Evolutionary conservation across 2,113 vertebrate species (phyloP), one percentile per base, ranked within the genome.

Genomic region (Holacanthus passer): DNA sequence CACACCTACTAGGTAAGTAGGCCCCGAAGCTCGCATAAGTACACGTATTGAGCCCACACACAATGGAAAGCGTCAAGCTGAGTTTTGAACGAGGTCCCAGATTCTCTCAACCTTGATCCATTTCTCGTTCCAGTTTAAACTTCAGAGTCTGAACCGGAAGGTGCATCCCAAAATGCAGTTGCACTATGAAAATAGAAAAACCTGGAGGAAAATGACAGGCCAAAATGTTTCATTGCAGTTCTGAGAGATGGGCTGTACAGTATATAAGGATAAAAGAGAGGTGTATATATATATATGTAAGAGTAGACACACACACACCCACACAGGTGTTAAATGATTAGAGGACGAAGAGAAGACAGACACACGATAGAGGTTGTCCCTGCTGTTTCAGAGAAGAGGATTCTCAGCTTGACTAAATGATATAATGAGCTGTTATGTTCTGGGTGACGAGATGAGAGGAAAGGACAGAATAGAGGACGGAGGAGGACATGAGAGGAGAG

Each of bases 351-450:
- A 92, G 73, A 85, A 91, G 91, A 81, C 87, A 77, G 82, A 88
- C 81, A 70, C 91, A 84, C 73, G 35, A 77, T 75, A 50, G 85
- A 88, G 85, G 87, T 83, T 91, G 90, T 92, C 84, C 91, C 90
- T 80, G 90, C 87, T 90, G 87, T 89, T 91, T 87, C 59, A 67
- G 72, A 85, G 87, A 86, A 80, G 80, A 84, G 82, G 66, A 92
- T 93, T 92, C 92, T 88, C 84, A 90, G 92, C 88, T 90, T 92
- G 91, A 91, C 87, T 91, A 83, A 90, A 90, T 88, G 88, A 90
- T 87, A 90, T 92, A 92, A 93, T 84, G 88, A 94, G 92, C 83
- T 87, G 91, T 92, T 92, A 80, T 90, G 84, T 87, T 91, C 81
- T 74, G 79, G 76, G 62, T 86, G 92, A 93, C 63, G 73, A 91